These are phyloP conservation scores for Spilarctia lutea DNA, from an alignment of 2,888 invertebrate species.

Conservation along the genomic window DNA sequence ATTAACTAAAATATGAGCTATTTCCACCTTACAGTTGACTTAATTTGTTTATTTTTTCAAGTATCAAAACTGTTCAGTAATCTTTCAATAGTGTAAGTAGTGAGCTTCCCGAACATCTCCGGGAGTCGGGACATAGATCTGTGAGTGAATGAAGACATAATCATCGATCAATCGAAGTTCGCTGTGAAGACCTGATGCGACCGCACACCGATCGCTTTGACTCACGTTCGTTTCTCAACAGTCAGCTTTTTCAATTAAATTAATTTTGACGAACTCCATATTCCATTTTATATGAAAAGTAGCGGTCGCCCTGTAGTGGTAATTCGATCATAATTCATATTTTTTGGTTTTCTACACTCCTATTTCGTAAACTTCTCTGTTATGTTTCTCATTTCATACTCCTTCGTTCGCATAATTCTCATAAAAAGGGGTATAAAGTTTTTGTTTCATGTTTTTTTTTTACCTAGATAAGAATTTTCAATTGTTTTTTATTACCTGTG, in stretches of 20 bases:
- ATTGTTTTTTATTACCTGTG: no score
- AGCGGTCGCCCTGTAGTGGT: no score
- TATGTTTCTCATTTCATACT: no score
- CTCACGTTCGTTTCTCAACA: slow-evolving; percentile 36
- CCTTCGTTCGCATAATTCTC: no score
- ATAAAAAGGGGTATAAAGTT: no score
- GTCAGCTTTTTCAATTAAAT: neutral
- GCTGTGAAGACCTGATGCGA: slow-evolving; percentile 58
- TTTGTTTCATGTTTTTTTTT: no score
- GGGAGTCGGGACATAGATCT: slow-evolving; percentile 51
- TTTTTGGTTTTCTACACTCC: no score
- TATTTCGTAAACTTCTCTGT: no score
- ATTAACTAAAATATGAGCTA: neutral
- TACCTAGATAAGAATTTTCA: no score
- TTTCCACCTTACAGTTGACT: neutral
- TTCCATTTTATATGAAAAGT: no score
- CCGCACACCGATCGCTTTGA: slow-evolving; percentile 73
- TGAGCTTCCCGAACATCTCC: slow-evolving; percentile 30
- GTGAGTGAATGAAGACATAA: slow-evolving; percentile 74
- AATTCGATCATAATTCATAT: no score
- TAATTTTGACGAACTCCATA: neutral
- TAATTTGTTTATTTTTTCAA: slow-evolving; percentile 17
- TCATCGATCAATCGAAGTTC: slow-evolving; percentile 80
- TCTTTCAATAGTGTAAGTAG: slow-evolving; percentile 12
- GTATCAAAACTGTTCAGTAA: slow-evolving; percentile 34